These are phyloP conservation scores for Hucho hucho DNA, from an alignment of 2,113 vertebrate genomes.

Conservation along the genomic window DNA sequence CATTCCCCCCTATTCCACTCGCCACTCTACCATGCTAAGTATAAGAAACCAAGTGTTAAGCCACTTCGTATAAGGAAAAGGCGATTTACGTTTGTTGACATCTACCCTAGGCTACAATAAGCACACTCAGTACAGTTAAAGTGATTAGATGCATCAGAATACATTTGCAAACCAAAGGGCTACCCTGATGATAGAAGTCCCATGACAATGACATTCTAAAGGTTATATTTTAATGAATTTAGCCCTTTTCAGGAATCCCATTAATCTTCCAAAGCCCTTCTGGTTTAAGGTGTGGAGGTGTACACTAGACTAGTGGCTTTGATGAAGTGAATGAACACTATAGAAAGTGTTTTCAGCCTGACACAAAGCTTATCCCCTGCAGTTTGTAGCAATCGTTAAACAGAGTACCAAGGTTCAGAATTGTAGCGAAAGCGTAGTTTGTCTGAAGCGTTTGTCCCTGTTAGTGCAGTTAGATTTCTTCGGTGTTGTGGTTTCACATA, in stretches of 20 bases:
- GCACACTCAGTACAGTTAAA: conserved; percentile 36
- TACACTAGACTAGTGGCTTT: conserved; percentile 7
- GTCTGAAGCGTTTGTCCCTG: conserved; percentile 1
- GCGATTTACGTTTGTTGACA: neutral
- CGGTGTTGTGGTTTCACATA: conserved; percentile 24
- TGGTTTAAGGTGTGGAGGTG: conserved; percentile 4
- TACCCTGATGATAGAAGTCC: conserved; percentile 37
- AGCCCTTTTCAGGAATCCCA: conserved; percentile 51
- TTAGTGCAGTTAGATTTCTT: conserved; percentile 25
- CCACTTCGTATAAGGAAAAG: neutral
- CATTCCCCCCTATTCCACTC: neutral
- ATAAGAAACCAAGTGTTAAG: too few species aligned
- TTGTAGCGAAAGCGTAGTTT: neutral
- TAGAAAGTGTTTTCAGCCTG: conserved; percentile 23
- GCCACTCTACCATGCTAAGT: neutral
- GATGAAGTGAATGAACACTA: conserved; percentile 6
- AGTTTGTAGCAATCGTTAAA: neutral
- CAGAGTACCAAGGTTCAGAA: neutral
- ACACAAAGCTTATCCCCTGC: neutral
- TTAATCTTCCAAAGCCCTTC: conserved; percentile 34
- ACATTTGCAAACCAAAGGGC: conserved; percentile 36
- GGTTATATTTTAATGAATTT: conserved; percentile 53
- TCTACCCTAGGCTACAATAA: conserved; percentile 38
- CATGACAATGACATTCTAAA: conserved; percentile 49
- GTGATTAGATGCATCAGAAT: conserved; percentile 50